These are phyloP conservation scores for Halesus radiatus DNA, from an alignment of 1,140 invertebrate species.

Conservation along the genomic window DNA sequence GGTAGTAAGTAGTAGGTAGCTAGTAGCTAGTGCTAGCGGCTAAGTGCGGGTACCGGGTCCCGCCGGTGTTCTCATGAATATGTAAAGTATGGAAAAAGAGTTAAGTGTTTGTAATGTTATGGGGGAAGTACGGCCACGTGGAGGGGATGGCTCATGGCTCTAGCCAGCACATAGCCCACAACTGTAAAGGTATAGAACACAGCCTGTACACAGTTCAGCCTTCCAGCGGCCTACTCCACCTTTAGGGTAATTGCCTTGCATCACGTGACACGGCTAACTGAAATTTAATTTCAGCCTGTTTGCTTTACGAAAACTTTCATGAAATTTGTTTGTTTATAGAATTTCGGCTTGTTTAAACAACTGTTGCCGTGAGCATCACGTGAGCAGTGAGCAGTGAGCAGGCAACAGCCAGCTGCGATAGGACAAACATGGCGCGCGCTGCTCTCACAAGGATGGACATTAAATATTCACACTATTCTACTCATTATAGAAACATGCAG, in stretches of 20 bases:
- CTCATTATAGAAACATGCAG: no score
- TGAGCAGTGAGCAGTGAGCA: not conserved
- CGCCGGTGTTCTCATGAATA: constrained; percentile 49
- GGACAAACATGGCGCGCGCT: no score
- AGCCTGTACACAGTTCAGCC: no score
- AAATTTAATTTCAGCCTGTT: constrained; percentile 33
- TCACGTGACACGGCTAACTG: constrained; percentile 31
- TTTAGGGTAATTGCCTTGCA: constrained; percentile 22
- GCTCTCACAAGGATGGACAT: no score
- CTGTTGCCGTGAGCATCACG: not conserved
- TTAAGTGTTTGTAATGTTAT: constrained; percentile 42
- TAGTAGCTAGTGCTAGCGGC: not conserved
- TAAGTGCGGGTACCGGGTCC: not conserved
- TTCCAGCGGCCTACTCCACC: not conserved
- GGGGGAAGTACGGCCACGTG: not conserved
- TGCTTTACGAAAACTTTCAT: constrained; percentile 14
- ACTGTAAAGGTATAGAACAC: not conserved
- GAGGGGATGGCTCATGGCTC: not conserved
- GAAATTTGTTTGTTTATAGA: constrained; percentile 22
- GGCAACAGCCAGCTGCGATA: no score
- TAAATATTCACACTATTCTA: no score
- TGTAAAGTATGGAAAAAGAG: constrained; percentile 48
- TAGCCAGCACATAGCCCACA: not conserved
- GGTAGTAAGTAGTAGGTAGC: not conserved
- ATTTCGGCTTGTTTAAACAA: constrained; percentile 13